Evolutionary conservation across 1,140 invertebrate genomes (phyloP).

Genomic region (Octopus sinensis): DNA sequence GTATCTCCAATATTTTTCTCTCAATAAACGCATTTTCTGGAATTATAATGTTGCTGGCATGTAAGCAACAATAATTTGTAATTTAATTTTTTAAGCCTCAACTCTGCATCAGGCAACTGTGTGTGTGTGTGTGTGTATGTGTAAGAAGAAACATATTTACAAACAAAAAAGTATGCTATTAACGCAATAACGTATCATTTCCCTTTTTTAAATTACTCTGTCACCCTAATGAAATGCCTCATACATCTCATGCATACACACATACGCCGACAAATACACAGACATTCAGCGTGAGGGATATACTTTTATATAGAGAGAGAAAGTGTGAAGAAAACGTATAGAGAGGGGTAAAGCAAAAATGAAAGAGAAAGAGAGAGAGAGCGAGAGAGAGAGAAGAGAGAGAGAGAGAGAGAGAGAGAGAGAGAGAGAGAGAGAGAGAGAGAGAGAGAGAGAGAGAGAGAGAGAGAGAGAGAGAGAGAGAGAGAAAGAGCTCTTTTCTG

Average conservation of each 20-base stretch:
- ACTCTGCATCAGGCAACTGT: too few relatives aligned
- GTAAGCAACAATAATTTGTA: too few relatives aligned
- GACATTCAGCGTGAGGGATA: neutral
- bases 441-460: neutral
- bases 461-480: constrained; percentile 2
- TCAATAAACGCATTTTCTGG: too few relatives aligned
- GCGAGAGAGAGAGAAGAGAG: neutral
- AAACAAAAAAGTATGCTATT: neutral
- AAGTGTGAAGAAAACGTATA: neutral
- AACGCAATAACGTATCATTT: neutral
- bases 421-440: constrained; percentile 12
- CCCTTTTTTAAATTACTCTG: too few relatives aligned
- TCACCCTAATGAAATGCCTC: too few relatives aligned
- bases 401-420: constrained; percentile 17
- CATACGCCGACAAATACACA: neutral
- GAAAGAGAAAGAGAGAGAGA: neutral
- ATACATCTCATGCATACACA: too few relatives aligned
- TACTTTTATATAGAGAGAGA: constrained; percentile 1
- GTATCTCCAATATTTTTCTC: too few relatives aligned
- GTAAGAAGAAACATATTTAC: neutral
- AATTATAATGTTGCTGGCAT: too few relatives aligned
- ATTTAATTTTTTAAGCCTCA: too few relatives aligned
- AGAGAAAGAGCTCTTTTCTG: too few relatives aligned
- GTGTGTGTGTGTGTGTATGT: too few relatives aligned
- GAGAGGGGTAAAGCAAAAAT: neutral